Evolutionary conservation across 2,113 vertebrate genomes (phyloP), one percentile per base, ranked within the genome.

Genomic region (Puma concolor): DNA sequence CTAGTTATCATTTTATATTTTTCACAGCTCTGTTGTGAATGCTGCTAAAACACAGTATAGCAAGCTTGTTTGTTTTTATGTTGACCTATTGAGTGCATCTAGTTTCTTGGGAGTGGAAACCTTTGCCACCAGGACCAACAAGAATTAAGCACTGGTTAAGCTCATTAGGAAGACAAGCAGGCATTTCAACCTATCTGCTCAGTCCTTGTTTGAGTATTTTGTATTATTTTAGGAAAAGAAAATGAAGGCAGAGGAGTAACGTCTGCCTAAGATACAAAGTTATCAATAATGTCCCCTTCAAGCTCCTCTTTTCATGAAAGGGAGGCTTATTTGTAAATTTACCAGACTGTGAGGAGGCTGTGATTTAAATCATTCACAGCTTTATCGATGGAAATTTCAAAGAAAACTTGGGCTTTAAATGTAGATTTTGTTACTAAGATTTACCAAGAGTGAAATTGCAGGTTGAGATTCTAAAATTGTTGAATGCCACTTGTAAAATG

Each of bases 381-480:
- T 87, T 92, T 81, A 86, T 85, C 84, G 57, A 82, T 93, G 87
- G 91, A 88, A 87, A 77, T 92, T 95, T 77, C 64, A 29, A 23
- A 90, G 79, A 92, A 96, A 96, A 94, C 25, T 94, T 96, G 54
- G 63, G 74, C 79, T 94, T 96, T 86, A 88, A 41, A 80, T 96
- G 88, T 38, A 89, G 66, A 89, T 86, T 97, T 91, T 91, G 74
- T 95, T 94, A 67, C 64, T 88, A 98, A 92, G 36, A 19, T 67
- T 84, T 89, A 66, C 57, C 72, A 93, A 17, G 54, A 71, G 52
- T 36, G 44, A 69, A 80, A 91, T 93, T 88, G 94, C 36, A 71
- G 2, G 33, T n/a, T 83, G 54, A 79, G 57, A 38, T 60, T 10
- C 69, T 17, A 91, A 88, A 85, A 33, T 64, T 77, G 94, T 36